Evolutionary conservation across 2,888 invertebrate species (phyloP), one percentile per base, ranked within the genome.

Genomic region (Drosophila suboccidentalis): DNA sequence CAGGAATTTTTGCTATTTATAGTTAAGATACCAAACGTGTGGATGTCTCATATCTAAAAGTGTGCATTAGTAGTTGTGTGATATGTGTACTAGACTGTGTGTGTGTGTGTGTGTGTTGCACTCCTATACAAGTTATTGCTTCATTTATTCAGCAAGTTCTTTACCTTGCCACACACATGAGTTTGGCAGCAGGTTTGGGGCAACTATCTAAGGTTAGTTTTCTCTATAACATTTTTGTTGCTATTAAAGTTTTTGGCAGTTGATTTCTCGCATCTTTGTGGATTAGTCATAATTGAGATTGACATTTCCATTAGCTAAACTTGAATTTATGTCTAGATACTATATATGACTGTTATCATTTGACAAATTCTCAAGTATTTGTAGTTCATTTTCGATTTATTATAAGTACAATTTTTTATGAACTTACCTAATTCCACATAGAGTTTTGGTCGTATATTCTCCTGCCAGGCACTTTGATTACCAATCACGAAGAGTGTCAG

Each of bases 361-460:
- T 1, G 10, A 10, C 4, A 15, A 19, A 41, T 19, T 13, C 10
- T 39, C 4, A 39, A 26, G 26, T 39, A 2, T 15, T 15, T 29
- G 11, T 36, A 17, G 26, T 17, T 34, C 13, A 58, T 36, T n/a
- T 26, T 8, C 4, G 2, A 34, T 22, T 49, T 38, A 29, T n/a
- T 19, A 39, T 9, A 15, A 15, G 46, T 22, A 5, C n/a, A 29
- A 1, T 17, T n/a, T n/a, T n/a, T n/a, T 46, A 15, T 46, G 9
- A 6, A 95, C 97, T 96, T 93, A 97, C 97, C 97, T 95, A 97
- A 94, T 95, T 97, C 96, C 93, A 97, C 97, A 94, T 96, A 97
- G 95, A 97, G 96, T 95, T 97, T 97, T 92, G 97, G 97, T 94
- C 97, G 95, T 93, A 97, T 96, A 94, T 97, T 97, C 94, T 97